Conservation (phyloP, 2,888 invertebrate species). For the Cephalotes varians region DNA sequence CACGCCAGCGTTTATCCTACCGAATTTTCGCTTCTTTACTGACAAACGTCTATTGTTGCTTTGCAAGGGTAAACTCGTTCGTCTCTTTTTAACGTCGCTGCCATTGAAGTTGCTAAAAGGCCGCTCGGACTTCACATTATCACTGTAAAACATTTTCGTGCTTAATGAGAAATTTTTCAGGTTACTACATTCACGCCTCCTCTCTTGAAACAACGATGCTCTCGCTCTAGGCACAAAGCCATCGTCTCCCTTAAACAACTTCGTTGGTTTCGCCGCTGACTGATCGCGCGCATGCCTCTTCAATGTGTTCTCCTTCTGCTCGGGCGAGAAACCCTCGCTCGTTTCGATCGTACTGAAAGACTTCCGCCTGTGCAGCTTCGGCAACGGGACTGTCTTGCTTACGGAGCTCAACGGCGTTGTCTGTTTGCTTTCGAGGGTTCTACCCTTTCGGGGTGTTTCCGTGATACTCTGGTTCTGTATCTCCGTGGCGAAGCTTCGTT, state of each 20-base stretch:
- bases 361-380: constrained; percentile 79
- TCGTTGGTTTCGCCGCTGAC: constrained; percentile 56
- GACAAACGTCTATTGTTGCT: constrained; percentile 75
- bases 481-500: constrained; percentile 70
- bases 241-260: constrained; percentile 76
- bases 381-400: constrained; percentile 74
- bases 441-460: constrained; percentile 79
- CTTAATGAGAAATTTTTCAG: constrained; percentile 73
- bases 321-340: constrained; percentile 74
- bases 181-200: constrained; percentile 44
- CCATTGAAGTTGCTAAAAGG: background rate
- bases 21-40: constrained; percentile 84
- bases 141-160: constrained; percentile 80
- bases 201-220: constrained; percentile 81
- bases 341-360: constrained; percentile 71
- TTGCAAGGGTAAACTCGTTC: constrained; percentile 62
- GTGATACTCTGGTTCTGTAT: constrained; percentile 64
- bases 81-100: constrained; percentile 42
- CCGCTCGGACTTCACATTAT: constrained; percentile 31
- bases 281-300: constrained; percentile 77
- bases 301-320: constrained; percentile 65
- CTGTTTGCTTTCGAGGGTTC: constrained; percentile 69
- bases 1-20: constrained; percentile 90
- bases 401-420: constrained; percentile 80
- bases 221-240: constrained; percentile 77